Conservation (phyloP, 2,888 invertebrate genomes). For the Nycteola revayana region DNA sequence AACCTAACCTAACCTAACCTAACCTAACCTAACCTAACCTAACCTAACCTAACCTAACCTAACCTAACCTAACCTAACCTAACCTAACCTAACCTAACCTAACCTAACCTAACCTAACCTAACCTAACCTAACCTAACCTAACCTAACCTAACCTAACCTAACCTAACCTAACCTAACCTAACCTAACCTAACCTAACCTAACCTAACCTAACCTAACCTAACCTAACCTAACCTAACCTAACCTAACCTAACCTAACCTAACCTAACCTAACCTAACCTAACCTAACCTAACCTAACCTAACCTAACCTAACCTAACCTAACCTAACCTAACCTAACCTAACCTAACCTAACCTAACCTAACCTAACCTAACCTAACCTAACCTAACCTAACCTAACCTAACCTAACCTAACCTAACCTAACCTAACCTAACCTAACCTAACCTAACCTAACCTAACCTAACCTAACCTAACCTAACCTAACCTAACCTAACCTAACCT, state of each 20-base stretch:
- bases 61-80: conserved; percentile 18
- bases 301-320: conserved; percentile 15
- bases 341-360: conserved; percentile 13
- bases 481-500: conserved; percentile 14
- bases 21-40: conserved; percentile 15
- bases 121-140: conserved; percentile 17
- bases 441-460: conserved; percentile 9
- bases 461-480: conserved; percentile 6
- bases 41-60: conserved; percentile 19
- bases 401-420: conserved; percentile 9
- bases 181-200: conserved; percentile 13
- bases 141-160: conserved; percentile 18
- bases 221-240: conserved; percentile 15
- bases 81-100: conserved; percentile 14
- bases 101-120: conserved; percentile 14
- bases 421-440: conserved; percentile 9
- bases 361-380: conserved; percentile 13
- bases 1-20: conserved; percentile 16
- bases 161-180: conserved; percentile 18
- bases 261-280: conserved; percentile 13
- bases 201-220: conserved; percentile 15
- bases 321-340: conserved; percentile 14
- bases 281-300: conserved; percentile 14
- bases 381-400: conserved; percentile 11
- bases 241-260: conserved; percentile 14